Base-by-base conservation (phyloP, 2,113 vertebrate species). In the Xerus inauris region DNA sequence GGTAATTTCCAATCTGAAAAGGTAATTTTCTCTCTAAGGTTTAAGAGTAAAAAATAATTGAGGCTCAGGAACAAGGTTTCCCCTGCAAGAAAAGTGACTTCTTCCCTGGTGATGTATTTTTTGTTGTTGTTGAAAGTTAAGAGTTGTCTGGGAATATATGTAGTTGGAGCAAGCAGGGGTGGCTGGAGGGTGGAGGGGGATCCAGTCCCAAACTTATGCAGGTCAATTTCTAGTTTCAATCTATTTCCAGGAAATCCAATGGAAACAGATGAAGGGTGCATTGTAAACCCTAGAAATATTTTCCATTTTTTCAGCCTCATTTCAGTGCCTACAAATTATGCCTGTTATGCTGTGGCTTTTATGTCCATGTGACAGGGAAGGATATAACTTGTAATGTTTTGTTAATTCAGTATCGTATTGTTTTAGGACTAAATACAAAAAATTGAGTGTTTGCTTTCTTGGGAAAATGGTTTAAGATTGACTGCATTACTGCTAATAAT, bases 21-120 rank as follows among this genome's bases (percentile, higher is more conserved):
- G 45, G 45, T 73, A 87, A 93, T 97, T 96, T 95, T 54, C n/a
- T 96, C 30, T 87, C 81, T 69, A 72, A 89, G 62, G 38, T 88
- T 94, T 96, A 94, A 96, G 73, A 90, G 94, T 85, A 88, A 91
- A 93, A 87, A 85, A 83, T 83, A 86, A 84, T n/a, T 94, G 84
- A 72, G 16, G 24, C 81, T 86, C 12, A 32, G 47, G 45, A 59
- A 77, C 69, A 94, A 88, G 51, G 49, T 64, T 35, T 87, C 3
- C 67, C n/a, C 42, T 80, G 8, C 30, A 90, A 75, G 79, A 91
- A 77, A 75, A 95, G 86, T 51, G 49, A 80, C 47, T 86, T 89
- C 51, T 93, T 88, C 28, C 20, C 51, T 69, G 51, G 26, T 90
- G 59, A 54, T 79, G 45, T 77, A 10, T 93, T 88, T 89, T 57